These are phyloP conservation scores for Hydrochoerus hydrochaeris DNA, from an alignment of 2,113 vertebrate species.

Conservation along the genomic window DNA sequence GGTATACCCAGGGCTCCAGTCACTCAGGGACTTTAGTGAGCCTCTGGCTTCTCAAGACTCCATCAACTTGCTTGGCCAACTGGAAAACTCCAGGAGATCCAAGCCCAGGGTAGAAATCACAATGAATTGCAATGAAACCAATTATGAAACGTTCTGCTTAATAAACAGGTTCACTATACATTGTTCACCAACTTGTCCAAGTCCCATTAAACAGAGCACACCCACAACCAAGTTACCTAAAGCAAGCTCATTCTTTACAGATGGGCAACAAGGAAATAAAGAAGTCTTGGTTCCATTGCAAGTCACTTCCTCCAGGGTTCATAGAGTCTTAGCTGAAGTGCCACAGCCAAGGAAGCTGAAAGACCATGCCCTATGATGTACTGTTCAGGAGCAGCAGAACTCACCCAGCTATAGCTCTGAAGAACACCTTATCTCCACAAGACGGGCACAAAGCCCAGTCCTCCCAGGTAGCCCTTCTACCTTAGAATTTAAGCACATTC, in stretches of 20 bases:
- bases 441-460: neutral
- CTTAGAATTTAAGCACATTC: neutral
- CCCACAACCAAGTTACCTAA: neutral
- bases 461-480: neutral
- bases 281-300: neutral
- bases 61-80: neutral
- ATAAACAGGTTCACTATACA: neutral
- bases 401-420: neutral
- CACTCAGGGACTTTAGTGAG: too few relatives aligned
- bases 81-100: neutral
- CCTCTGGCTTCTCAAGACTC: neutral
- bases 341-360: neutral
- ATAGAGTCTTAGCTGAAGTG: neutral
- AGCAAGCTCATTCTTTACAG: too few relatives aligned
- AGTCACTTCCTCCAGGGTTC: neutral
- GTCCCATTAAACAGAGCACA: neutral
- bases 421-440: too few relatives aligned
- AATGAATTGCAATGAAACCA: neutral
- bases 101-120: neutral
- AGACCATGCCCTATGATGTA: neutral
- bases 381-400: neutral
- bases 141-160: neutral
- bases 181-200: neutral
- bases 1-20: too few relatives aligned
- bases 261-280: too few relatives aligned